Evolutionary conservation across 35 echinoderm and acorn worm genomes (phyloP).

Genomic region (Anneissia japonica): DNA sequence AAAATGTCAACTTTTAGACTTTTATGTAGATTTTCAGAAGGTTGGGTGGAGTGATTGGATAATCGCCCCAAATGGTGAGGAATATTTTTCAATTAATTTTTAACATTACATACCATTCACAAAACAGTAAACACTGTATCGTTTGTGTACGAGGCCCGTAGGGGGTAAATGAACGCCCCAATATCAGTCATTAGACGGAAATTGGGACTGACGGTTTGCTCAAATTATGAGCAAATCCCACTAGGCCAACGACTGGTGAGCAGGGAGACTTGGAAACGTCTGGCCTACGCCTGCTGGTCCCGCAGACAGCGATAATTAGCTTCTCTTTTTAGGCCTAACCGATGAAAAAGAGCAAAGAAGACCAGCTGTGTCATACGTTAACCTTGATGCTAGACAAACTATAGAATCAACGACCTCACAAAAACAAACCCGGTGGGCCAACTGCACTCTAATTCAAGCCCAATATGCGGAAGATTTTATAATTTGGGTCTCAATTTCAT

Average conservation of each 20-base stretch:
- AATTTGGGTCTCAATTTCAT: not conserved
- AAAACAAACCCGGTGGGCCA: not conserved
- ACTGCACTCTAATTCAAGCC: not conserved
- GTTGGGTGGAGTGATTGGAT: constrained; percentile 49
- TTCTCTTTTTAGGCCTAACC: not conserved
- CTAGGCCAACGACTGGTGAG: not conserved
- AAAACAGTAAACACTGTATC: not conserved
- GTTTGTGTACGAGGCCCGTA: not conserved
- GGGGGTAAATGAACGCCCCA: not conserved
- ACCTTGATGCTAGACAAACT: not conserved
- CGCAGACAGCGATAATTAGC: not conserved
- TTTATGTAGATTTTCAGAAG: constrained; percentile 35
- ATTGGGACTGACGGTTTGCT: not conserved
- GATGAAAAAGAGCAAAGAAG: not conserved
- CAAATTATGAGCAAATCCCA: not conserved
- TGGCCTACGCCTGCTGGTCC: not conserved
- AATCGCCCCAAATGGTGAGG: constrained; percentile 50
- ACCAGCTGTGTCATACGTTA: not conserved
- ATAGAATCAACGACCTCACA: not conserved
- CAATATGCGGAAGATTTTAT: not conserved
- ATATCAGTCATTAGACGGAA: not conserved
- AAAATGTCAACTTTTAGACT: constrained; percentile 39
- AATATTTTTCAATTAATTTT: not conserved
- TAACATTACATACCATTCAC: not conserved
- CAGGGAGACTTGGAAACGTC: not conserved